Percentiles rank a stretch among this genome's conserved stretches.
phyloP scores from a whole-genome alignment of 2,797 vertebrate species.

The Sparus aurata region DNA sequence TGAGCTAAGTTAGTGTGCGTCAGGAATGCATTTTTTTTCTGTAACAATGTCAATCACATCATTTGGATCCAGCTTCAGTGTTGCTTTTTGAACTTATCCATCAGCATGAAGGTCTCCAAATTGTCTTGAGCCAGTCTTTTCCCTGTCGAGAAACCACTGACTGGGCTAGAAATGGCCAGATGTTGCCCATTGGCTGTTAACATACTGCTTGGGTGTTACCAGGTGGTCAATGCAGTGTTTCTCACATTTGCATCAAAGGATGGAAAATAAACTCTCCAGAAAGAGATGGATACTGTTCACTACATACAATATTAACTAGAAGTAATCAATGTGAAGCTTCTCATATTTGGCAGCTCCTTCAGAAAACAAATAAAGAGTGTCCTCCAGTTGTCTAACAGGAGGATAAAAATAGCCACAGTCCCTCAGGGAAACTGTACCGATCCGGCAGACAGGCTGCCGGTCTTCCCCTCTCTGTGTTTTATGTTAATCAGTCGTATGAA shows the following conservation, averaged over 20 bases:
- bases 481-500: neutral
- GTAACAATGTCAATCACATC: no score
- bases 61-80: no score
- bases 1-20: no score
- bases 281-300: neutral
- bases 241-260: neutral
- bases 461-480: neutral
- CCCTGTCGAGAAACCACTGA: no score
- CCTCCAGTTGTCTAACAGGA: neutral
- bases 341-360: neutral
- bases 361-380: neutral
- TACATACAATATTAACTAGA: neutral
- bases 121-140: no score
- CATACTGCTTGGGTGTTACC: no score
- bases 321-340: neutral
- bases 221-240: no score
- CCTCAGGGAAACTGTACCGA: neutral
- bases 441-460: neutral
- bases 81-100: no score
- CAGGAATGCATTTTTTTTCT: no score
- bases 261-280: neutral
- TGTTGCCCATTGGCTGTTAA: no score
- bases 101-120: no score
- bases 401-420: conserved; percentile 24
- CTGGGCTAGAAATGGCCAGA: no score